Base-by-base conservation (phyloP, 37 sponge, comb jelly and placozoan genomes). In the Aplysina aerophoba region DNA sequence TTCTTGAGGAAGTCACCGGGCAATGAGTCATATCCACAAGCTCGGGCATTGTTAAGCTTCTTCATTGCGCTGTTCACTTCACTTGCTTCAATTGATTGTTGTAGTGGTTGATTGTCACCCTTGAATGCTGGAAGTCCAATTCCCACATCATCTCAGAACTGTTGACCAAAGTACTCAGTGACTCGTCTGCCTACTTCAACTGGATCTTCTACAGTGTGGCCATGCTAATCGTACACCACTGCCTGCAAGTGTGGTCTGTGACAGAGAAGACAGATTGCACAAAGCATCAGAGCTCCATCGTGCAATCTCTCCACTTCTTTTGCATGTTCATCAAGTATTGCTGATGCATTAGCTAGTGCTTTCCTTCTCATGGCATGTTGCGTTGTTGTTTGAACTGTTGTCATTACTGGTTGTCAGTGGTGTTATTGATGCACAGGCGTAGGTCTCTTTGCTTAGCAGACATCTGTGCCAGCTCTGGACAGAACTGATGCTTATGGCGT, bases 341-440 rank as follows among this genome's bases (percentile, higher is more conserved):
- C 69, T 67, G 25, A 22, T 67, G 27, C 69, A 67, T 67, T 67
- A 67, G 69, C 69, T 25, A 67, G 69, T 25, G 27, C 69, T 28
- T 67, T 67, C 69, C 27, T 67, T 67, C 69, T 67, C 69, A 67
- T 67, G 69, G 69, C 69, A 71, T 71, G 73, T 71, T 71, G 73
- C 37, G 12, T 71, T 71, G 64, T 27, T 11, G 28, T 62, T 62
- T 62, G 64, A 62, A 14, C 12, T 62, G 64, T 33, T 71, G 31
- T 35, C 73, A 15, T 71, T 71, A 37, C 11, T 71, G 73, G 30
- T 71, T 37, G 17, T 71, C 37, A 34, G 73, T 35, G 73, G 73
- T 71, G 37, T 4, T 71, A 15, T 71, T 71, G 64, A 62, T 62
- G 64, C 64, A 62, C 28, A 62, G 64, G 64, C 64, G 12, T 62